Percentiles rank a stretch among this genome's conserved stretches.
Conservation (phyloP, 2,113 vertebrate genomes). For the Myiopsitta monachus region DNA sequence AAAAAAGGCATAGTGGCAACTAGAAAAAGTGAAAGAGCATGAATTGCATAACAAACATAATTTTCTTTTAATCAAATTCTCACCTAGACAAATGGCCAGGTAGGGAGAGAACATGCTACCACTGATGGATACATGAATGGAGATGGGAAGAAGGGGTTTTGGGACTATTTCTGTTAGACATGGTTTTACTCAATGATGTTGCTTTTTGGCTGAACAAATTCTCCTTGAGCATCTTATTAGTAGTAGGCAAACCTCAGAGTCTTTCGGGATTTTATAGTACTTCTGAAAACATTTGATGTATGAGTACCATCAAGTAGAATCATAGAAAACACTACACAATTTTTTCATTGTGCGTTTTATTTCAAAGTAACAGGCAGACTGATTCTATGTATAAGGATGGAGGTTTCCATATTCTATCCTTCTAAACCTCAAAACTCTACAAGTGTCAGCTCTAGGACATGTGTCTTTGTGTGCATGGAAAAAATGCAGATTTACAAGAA, state of each 20-base stretch:
- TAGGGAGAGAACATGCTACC: not conserved
- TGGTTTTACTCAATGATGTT: not conserved
- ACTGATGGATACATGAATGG: not conserved
- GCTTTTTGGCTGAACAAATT: not conserved
- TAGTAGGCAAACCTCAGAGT: not conserved
- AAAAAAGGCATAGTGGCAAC: not conserved
- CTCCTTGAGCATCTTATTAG: not conserved
- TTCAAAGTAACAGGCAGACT: not conserved
- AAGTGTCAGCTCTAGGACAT: not conserved
- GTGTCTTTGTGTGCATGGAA: not conserved
- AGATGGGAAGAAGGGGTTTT: not conserved
- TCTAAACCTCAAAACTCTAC: not conserved
- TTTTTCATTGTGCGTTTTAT: not conserved
- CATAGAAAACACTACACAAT: not conserved
- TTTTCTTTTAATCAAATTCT: not conserved
- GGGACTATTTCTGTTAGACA: not conserved
- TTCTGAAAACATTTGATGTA: not conserved
- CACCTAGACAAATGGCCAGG: not conserved
- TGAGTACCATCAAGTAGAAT: not conserved
- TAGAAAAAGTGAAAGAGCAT: not conserved
- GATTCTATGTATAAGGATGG: not conserved
- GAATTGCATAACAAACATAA: not conserved
- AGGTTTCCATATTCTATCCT: not conserved
- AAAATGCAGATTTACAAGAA: not conserved
- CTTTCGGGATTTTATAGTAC: not conserved